Evolutionary conservation across 2,888 invertebrate species (phyloP).

Genomic region (Myopa tessellatipennis): DNA sequence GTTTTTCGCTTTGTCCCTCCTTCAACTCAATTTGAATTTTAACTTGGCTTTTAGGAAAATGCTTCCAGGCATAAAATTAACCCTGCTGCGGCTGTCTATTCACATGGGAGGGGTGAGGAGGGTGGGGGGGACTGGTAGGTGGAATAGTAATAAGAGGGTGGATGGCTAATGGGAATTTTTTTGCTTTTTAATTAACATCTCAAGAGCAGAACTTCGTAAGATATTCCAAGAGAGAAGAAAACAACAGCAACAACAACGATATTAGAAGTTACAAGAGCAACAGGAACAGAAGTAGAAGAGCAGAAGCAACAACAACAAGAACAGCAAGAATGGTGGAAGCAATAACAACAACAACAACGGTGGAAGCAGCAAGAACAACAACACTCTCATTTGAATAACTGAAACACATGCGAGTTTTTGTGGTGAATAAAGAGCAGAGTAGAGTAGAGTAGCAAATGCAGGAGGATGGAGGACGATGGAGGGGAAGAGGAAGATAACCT

Average conservation of each 20-base stretch:
- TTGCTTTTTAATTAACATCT: slow-evolving; percentile 2
- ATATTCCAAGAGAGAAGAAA: neutral
- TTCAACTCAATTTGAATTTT: too few relatives aligned
- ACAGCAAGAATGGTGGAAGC: neutral
- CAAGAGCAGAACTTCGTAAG: neutral
- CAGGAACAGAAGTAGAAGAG: too few relatives aligned
- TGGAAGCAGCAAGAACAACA: neutral
- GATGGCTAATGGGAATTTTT: too few relatives aligned
- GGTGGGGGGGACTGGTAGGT: too few relatives aligned
- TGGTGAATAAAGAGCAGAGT: neutral
- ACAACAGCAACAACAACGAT: neutral
- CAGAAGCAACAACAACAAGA: neutral
- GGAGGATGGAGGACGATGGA: neutral
- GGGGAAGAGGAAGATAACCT: neutral
- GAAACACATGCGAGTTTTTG: neutral
- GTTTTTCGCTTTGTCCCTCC: too few relatives aligned
- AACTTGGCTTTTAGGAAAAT: too few relatives aligned
- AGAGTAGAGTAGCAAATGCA: neutral
- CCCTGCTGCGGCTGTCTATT: too few relatives aligned
- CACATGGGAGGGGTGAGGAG: too few relatives aligned
- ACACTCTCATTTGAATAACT: neutral
- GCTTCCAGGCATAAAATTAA: too few relatives aligned
- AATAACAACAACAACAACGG: neutral
- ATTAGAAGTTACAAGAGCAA: neutral
- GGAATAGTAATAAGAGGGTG: too few relatives aligned